phyloP scores from a whole-genome alignment of 2,888 invertebrate species.

The Thereva nobilitata region DNA sequence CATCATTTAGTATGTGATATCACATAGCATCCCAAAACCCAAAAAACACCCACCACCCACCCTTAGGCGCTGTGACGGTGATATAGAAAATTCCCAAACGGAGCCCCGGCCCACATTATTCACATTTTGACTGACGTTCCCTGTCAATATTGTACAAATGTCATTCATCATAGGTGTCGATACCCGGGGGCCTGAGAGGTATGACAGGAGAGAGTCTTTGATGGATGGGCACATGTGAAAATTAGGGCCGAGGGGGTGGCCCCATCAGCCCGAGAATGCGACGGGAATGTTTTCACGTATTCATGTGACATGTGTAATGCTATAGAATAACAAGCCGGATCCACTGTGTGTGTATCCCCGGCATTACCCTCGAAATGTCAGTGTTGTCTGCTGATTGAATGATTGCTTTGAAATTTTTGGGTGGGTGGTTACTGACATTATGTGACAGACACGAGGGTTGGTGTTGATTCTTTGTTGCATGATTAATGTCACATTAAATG shows the following conservation, averaged over 20 bases:
- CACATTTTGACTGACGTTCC: conserved; percentile 26
- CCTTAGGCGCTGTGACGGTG: not conserved
- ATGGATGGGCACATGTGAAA: conserved; percentile 33
- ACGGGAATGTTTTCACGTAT: conserved; percentile 5
- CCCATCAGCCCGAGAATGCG: not conserved
- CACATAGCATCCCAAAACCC: not conserved
- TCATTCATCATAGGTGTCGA: conserved; percentile 34
- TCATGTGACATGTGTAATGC: conserved; percentile 13
- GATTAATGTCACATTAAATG: conserved; percentile 40
- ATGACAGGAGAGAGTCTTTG: conserved; percentile 23
- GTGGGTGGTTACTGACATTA: conserved; percentile 25
- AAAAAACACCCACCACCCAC: not conserved
- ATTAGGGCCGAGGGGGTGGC: conserved; percentile 17
- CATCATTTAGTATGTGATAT: conserved; percentile 29
- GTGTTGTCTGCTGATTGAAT: conserved; percentile 27
- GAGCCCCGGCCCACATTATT: conserved; percentile 25
- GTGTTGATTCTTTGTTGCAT: conserved; percentile 37
- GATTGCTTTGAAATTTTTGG: conserved; percentile 27
- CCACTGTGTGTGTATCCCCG: not conserved
- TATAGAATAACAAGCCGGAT: conserved; percentile 26
- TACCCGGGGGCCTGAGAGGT: conserved; percentile 17
- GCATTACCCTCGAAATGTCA: conserved; percentile 27
- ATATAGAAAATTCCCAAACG: conserved; percentile 26
- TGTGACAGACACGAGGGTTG: conserved; percentile 23
- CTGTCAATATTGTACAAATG: conserved; percentile 32